Base-by-base conservation (phyloP, 2,113 vertebrate species). In the Phaethon lepturus region DNA sequence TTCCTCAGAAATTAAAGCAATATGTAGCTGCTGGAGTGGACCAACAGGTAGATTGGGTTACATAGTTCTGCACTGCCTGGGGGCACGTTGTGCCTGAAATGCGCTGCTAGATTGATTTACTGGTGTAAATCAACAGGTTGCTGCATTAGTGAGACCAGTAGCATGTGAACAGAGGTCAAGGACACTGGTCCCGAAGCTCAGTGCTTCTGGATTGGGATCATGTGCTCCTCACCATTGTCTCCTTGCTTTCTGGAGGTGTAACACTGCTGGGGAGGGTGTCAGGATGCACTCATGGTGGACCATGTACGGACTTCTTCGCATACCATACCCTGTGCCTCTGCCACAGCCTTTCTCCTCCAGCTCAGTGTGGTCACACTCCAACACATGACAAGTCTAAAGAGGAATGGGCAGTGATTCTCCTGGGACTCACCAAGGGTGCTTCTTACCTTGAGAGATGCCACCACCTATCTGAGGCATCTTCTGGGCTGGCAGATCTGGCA, bases 321-420 rank as follows among this genome's bases (percentile, higher is more conserved):
- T 59, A 56, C 24, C 10, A 28, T 25, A 40, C 25, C 3, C 23
- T 16, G 22, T n/a, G 13, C 24, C 13, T 53, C 15, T 82, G 24
- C 53, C 23, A 42, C 10, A 29, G 19, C 8, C 20, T 74, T 55
- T 72, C 10, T 29, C 33, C 45, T 82, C 31, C 23, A 88, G 33
- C 20, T 47, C 56, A 75, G 13, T 33, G 25, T 5, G 17, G 63
- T 92, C 47, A 64, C 0, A 5, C 2, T 4, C 13, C 33, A 74
- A 55, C 24, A 33, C 7, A 2, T 0, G 0, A 68, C 4, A 45
- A 49, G 12, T 28, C 18, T 28, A 42, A 67, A 55, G 22, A 50
- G 2, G 29, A 62, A 33, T 0, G 0, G 12, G 28, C 24, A 68
- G 22, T 11, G 25, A 5, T 52, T 79, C 17, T 50, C 7, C 19